A percentile compares a stretch with the other conserved stretches of the same genome.
These are phyloP conservation scores for Pocillopora grandis DNA, from an alignment of 92 coral and sea anemone species.

Conservation along the genomic window DNA sequence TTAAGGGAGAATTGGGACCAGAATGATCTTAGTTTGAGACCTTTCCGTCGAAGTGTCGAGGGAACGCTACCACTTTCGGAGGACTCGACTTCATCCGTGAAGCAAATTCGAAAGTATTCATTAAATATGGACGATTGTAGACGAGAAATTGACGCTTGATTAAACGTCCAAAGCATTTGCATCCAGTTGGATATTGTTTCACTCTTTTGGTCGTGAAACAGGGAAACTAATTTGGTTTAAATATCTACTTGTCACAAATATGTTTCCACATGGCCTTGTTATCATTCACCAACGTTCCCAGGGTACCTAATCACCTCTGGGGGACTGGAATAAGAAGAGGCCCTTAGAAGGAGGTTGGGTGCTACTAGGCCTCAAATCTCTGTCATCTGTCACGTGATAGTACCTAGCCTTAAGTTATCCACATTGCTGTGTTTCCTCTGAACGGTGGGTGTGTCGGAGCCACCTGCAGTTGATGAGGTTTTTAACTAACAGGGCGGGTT, in stretches of 20 bases:
- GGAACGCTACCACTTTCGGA: slow-evolving; percentile 87
- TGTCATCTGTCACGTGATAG: not conserved
- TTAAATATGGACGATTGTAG: not conserved
- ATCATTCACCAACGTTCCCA: too few species aligned
- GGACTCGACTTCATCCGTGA: slow-evolving; percentile 74
- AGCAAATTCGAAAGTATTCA: not conserved
- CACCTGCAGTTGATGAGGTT: slow-evolving; percentile 27
- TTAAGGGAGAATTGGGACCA: slow-evolving; percentile 73
- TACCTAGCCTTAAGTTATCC: slow-evolving; percentile 81
- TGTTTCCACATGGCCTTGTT: too few species aligned
- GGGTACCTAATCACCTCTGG: too few species aligned
- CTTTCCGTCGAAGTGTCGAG: slow-evolving; percentile 73
- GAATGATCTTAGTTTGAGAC: slow-evolving; percentile 75
- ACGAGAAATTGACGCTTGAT: not conserved
- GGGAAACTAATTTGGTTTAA: too few species aligned
- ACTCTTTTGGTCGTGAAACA: too few species aligned
- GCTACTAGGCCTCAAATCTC: too few species aligned
- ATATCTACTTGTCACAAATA: too few species aligned
- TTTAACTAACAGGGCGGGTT: slow-evolving; percentile 52
- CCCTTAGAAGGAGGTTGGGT: too few species aligned
- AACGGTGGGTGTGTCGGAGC: slow-evolving; percentile 54
- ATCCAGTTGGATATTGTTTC: too few species aligned
- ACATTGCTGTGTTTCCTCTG: slow-evolving; percentile 72
- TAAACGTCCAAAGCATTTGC: not conserved
- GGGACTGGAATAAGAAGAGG: too few species aligned